Percentiles rank a stretch among this genome's conserved stretches.
These are phyloP conservation scores for Pristionchus japonicus DNA, from an alignment of 2,888 invertebrate genomes.

Conservation along the genomic window DNA sequence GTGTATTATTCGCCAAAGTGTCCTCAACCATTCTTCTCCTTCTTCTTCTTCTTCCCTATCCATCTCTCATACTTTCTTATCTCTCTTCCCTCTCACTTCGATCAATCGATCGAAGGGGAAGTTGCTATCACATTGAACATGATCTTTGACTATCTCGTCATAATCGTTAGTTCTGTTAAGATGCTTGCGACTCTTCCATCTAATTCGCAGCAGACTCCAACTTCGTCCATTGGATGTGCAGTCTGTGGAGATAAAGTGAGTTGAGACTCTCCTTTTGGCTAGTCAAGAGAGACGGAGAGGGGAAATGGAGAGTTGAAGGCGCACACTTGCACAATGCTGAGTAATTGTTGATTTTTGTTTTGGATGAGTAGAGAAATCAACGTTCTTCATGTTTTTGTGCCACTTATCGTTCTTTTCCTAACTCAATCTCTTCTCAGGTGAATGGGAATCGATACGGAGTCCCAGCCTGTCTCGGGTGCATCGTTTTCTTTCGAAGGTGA, in stretches of 20 bases:
- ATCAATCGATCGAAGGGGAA: not conserved
- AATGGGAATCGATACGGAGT: slow-evolving; percentile 46
- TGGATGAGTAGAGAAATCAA: not conserved
- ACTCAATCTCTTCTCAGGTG: not conserved
- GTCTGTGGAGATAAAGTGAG: slow-evolving; percentile 45
- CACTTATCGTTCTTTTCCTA: too few species aligned
- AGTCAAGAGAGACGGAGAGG: not conserved
- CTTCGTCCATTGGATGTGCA: slow-evolving; percentile 11
- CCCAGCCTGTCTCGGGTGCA: slow-evolving; percentile 47
- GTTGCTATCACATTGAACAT: not conserved
- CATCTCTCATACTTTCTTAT: slow-evolving; percentile 4
- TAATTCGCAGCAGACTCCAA: not conserved
- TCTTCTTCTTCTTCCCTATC: slow-evolving; percentile 35
- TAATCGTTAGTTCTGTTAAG: not conserved
- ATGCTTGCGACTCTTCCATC: not conserved
- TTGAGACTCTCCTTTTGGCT: not conserved
- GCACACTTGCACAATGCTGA: not conserved
- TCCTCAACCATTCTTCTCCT: not conserved
- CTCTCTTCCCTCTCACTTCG: slow-evolving; percentile 21
- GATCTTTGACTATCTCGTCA: not conserved
- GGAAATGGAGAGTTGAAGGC: not conserved
- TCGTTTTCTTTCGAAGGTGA: slow-evolving; percentile 47
- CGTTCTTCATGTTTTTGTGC: not conserved
- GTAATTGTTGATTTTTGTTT: not conserved
- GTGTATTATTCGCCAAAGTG: slow-evolving; percentile 22